Conservation (phyloP, 2,888 invertebrate species). For the Luffia ferchaultella region DNA sequence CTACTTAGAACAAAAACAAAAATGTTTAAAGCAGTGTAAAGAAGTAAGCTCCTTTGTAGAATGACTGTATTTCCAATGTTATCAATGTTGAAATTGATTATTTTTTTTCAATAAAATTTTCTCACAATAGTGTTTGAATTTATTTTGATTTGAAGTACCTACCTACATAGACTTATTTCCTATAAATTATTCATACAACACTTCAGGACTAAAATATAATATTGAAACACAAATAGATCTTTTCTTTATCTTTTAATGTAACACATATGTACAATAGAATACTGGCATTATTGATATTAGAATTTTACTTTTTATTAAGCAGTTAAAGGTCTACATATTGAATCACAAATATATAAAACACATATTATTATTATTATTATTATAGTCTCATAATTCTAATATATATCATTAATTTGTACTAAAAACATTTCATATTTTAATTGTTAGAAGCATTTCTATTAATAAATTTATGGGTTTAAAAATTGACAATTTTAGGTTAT, state of each 20-base stretch:
- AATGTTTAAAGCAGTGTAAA: not conserved
- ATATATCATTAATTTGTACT: not conserved
- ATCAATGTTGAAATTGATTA: conserved; percentile 41
- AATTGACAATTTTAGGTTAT: too few relatives aligned
- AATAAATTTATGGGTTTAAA: too few relatives aligned
- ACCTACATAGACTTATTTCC: not conserved
- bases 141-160: not conserved
- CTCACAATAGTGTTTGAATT: conserved; percentile 13
- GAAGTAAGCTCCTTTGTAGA: not conserved
- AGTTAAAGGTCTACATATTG: too few relatives aligned
- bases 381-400: too few relatives aligned
- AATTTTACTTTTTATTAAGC: not conserved
- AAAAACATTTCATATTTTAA: conserved; percentile 1
- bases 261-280: conserved; percentile 64
- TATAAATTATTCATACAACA: too few relatives aligned
- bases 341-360: too few relatives aligned
- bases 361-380: too few relatives aligned
- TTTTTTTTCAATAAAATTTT: conserved; percentile 59
- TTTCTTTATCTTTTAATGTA: conserved; percentile 39
- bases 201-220: too few relatives aligned
- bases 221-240: not conserved
- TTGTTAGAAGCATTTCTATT: too few relatives aligned
- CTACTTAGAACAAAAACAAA: not conserved
- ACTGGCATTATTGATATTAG: conserved; percentile 43
- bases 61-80: not conserved